Evolutionary conservation across 2,888 invertebrate species (phyloP).

Genomic region (Troglohyphantes excavatus): DNA sequence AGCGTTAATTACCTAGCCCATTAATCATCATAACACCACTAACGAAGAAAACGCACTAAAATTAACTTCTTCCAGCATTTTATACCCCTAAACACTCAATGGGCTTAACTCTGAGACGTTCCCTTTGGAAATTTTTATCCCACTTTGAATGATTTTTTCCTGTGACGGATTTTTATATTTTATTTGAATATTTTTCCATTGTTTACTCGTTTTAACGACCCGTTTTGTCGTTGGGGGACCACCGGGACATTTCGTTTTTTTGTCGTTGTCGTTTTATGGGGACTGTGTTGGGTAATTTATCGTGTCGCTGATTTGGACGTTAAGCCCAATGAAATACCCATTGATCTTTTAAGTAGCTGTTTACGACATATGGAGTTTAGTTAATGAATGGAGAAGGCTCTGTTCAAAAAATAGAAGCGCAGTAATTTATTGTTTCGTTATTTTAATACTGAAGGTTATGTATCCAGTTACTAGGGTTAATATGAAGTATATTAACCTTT

Average conservation of each 20-base stretch:
- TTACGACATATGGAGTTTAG: too few species aligned
- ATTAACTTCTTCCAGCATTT: neutral
- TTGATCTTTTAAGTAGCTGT: neutral
- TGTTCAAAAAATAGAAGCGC: too few species aligned
- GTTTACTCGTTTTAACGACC: slow-evolving; percentile 1
- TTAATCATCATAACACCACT: slow-evolving; percentile 36
- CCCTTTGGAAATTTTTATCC: neutral
- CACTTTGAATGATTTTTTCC: too few species aligned
- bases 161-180: neutral
- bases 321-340: neutral
- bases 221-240: neutral
- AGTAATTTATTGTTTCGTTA: too few species aligned
- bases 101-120: neutral
- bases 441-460: too few species aligned
- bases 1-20: slow-evolving; percentile 36
- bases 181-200: neutral
- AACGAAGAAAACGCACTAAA: neutral
- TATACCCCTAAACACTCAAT: neutral
- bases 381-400: too few species aligned
- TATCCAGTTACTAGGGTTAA: too few species aligned
- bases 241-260: neutral
- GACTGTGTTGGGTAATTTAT: slow-evolving; percentile 7
- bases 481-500: too few species aligned
- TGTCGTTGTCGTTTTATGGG: neutral
- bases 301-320: neutral